Base-by-base conservation (phyloP, 2,888 invertebrate species). In the Bellardia pandia region DNA sequence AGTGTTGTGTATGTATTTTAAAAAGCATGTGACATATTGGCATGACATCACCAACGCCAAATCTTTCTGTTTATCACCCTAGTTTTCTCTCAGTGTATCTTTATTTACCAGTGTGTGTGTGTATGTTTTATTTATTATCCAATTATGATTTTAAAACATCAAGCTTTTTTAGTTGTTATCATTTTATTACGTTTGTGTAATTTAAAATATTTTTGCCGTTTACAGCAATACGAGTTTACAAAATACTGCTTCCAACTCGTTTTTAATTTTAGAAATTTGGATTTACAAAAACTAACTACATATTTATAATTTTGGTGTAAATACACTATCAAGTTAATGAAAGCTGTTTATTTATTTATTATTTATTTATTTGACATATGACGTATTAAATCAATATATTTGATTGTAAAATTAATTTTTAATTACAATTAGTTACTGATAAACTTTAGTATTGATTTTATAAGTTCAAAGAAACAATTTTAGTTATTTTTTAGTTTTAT, bases 31-130 rank as follows among this genome's bases (percentile, higher is more conserved):
- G 56, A n/a, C 40, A 72, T 40, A 40, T 72, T 13, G 37, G 56
- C 40, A 56, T 72, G 71, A 48, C 51, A 69, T 69, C 16, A 23
- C 56, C 14, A 72, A 53, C n/a, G 56, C 69, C 33, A 69, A 7
- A 72, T 71, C n/a, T 53, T 3, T 14, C 9, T 48, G 9, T 75
- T 23, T 23, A 3, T 6, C 3, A 9, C 78, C 8, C 53, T 30
- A 14, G 42, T 11, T 48, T 14, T 76, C 42, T 42, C 7, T 64
- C 4, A 23, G 1, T 23, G 2, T 66, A 8, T n/a, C 23, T 4
- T 13, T 60, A 14, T 33, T 60, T 33, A 14, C 30, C 14, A 30
- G 11, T 48, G 13, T 48, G 33, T 58, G 23, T 58, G 11, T 33
- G 40, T 72, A 23, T 68, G 13, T 45, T 5, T 16, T n/a, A 7